These are phyloP conservation scores for Monochamus saltuarius DNA, from an alignment of 1,140 invertebrate genomes.

Conservation along the genomic window DNA sequence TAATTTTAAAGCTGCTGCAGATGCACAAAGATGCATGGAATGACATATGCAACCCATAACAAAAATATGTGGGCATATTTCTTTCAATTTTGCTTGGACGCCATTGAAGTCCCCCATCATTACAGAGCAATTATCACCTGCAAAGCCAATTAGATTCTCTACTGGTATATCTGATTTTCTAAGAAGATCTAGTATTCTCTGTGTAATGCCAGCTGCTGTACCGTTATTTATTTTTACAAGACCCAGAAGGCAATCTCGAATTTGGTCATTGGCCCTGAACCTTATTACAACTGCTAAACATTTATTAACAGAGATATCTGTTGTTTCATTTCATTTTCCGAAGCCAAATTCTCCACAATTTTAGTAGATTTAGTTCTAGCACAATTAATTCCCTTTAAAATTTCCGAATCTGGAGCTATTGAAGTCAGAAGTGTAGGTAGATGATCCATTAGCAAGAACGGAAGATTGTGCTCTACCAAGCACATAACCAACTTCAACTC, in stretches of 20 bases:
- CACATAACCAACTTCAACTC: constrained; percentile 32
- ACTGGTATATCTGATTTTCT: constrained; percentile 12
- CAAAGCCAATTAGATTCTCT: constrained; percentile 21
- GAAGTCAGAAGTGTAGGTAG: constrained; percentile 25
- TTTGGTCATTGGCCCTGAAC: not conserved
- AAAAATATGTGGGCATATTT: constrained; percentile 13
- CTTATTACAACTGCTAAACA: constrained; percentile 14
- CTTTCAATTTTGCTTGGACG: constrained; percentile 10
- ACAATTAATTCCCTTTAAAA: constrained; percentile 17
- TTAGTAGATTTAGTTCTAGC: constrained; percentile 18
- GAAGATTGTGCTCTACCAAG: constrained; percentile 32
- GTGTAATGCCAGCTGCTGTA: constrained; percentile 13
- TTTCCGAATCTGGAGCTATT: constrained; percentile 28
- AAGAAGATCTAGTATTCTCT: constrained; percentile 7
- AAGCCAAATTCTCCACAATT: constrained; percentile 12
- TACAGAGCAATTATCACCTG: constrained; percentile 19
- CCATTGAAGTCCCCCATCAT: constrained; percentile 17
- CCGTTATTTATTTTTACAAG: constrained; percentile 12
- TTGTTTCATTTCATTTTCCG: constrained; percentile 22
- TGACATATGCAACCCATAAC: constrained; percentile 19
- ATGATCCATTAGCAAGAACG: constrained; percentile 33
- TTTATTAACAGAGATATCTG: constrained; percentile 15
- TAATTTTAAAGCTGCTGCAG: constrained; percentile 20
- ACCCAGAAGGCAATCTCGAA: constrained; percentile 10
- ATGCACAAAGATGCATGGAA: constrained; percentile 25